A percentile compares a stretch with the other conserved stretches of the same genome.
Conservation (phyloP, 1,140 invertebrate species). For the Temnothorax curvispinosus region DNA sequence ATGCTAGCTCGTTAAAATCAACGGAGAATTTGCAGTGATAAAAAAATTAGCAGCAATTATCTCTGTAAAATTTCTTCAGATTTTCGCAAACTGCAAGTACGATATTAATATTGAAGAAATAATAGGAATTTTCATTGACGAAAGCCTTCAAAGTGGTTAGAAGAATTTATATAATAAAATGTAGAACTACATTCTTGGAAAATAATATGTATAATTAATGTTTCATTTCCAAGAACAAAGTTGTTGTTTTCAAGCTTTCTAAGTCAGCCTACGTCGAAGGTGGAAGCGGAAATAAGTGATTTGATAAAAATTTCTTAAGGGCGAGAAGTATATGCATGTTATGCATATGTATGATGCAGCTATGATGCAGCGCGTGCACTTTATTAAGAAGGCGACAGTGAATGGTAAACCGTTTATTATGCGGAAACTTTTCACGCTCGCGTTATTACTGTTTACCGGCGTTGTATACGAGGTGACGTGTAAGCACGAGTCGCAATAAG, state of each 20-base stretch:
- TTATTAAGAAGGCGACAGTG: slow-evolving; percentile 39
- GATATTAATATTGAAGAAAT: neutral
- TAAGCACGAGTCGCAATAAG: slow-evolving; percentile 39
- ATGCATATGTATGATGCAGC: neutral
- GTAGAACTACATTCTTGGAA: too few relatives aligned
- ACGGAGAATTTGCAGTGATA: neutral
- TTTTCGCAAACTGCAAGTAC: too few relatives aligned
- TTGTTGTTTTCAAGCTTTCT: neutral
- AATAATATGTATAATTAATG: neutral
- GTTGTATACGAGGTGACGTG: slow-evolving; percentile 14
- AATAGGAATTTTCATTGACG: neutral
- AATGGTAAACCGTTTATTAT: slow-evolving; percentile 28
- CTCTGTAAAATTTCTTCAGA: neutral
- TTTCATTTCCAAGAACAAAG: neutral
- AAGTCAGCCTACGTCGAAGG: neutral
- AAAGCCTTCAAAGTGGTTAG: neutral
- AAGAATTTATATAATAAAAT: neutral
- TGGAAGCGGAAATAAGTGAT: neutral
- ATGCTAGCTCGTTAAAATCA: neutral
- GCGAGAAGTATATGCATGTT: neutral
- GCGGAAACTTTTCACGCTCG: slow-evolving; percentile 35
- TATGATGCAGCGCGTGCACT: neutral
- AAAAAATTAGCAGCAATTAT: neutral
- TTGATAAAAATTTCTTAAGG: slow-evolving; percentile 5
- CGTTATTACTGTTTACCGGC: slow-evolving; percentile 22